phyloP scores from a whole-genome alignment of 1,140 invertebrate genomes.

The Capitella teleta region DNA sequence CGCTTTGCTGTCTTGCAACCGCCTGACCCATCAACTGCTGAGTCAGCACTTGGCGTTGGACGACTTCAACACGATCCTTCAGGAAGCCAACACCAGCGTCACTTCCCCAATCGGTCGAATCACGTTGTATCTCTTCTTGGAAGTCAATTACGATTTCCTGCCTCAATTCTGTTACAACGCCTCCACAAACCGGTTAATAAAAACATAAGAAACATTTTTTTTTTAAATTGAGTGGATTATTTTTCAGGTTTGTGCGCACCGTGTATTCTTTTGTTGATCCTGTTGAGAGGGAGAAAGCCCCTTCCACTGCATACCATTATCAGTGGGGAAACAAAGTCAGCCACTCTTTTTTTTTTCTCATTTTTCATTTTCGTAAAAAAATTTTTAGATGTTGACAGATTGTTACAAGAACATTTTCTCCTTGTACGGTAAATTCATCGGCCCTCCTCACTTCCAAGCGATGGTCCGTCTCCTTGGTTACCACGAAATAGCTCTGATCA shows the following conservation, averaged over 20 bases:
- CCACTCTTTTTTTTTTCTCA: no score
- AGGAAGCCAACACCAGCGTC: constrained; percentile 96
- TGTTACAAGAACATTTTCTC: constrained; percentile 86
- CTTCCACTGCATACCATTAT: constrained; percentile 84
- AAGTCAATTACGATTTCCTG: constrained; percentile 94
- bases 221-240: neutral
- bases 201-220: neutral
- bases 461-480: constrained; percentile 91
- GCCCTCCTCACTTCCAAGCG: constrained; percentile 80
- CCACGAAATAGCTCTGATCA: constrained; percentile 95
- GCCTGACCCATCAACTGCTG: constrained; percentile 85
- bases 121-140: constrained; percentile 95
- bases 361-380: no score
- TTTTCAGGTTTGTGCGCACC: constrained; percentile 10
- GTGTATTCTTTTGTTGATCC: constrained; percentile 45
- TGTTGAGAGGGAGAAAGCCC: constrained; percentile 78
- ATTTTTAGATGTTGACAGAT: no score
- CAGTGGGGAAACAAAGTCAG: constrained; percentile 81
- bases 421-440: constrained; percentile 79
- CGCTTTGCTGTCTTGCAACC: constrained; percentile 80
- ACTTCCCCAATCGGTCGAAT: constrained; percentile 91
- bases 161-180: constrained; percentile 98
- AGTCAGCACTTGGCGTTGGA: constrained; percentile 82
- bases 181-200: constrained; percentile 74
- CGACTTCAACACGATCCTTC: constrained; percentile 88